Conservation (phyloP, 2,113 vertebrate species). For the Seriola aureovittata region DNA sequence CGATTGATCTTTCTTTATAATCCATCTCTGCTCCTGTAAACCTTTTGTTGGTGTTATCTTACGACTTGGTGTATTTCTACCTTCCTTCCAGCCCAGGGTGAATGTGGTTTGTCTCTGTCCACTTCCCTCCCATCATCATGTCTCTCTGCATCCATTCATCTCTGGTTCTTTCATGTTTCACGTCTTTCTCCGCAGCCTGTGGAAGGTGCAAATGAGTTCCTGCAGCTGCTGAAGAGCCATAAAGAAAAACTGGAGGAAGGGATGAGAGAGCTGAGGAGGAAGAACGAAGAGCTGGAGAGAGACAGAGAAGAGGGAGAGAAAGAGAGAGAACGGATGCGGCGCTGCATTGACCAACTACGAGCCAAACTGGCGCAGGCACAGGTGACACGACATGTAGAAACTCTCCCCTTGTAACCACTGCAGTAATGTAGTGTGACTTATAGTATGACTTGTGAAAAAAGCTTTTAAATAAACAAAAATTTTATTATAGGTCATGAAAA, state of each 20-base stretch:
- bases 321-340: slow-evolving; percentile 72
- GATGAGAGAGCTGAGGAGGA: slow-evolving; percentile 80
- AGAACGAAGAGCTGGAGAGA: slow-evolving; percentile 81
- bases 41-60: background rate
- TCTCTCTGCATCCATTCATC: background rate
- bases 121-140: background rate
- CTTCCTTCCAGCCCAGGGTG: background rate
- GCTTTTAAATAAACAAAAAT: too few relatives aligned
- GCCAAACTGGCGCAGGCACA: slow-evolving; percentile 75
- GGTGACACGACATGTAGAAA: slow-evolving; percentile 50
- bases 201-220: slow-evolving; percentile 80
- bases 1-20: background rate
- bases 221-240: slow-evolving; percentile 83
- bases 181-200: slow-evolving; percentile 67
- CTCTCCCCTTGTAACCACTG: background rate
- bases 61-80: slow-evolving; percentile 9
- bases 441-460: too few relatives aligned
- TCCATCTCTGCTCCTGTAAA: background rate
- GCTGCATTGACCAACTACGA: slow-evolving; percentile 77
- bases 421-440: background rate
- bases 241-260: slow-evolving; percentile 84
- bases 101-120: background rate
- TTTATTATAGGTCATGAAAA: too few relatives aligned
- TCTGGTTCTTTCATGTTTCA: background rate
- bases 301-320: slow-evolving; percentile 74